These are phyloP conservation scores for Bubalus kerabau DNA, from an alignment of 2,113 vertebrate species.

Conservation along the genomic window DNA sequence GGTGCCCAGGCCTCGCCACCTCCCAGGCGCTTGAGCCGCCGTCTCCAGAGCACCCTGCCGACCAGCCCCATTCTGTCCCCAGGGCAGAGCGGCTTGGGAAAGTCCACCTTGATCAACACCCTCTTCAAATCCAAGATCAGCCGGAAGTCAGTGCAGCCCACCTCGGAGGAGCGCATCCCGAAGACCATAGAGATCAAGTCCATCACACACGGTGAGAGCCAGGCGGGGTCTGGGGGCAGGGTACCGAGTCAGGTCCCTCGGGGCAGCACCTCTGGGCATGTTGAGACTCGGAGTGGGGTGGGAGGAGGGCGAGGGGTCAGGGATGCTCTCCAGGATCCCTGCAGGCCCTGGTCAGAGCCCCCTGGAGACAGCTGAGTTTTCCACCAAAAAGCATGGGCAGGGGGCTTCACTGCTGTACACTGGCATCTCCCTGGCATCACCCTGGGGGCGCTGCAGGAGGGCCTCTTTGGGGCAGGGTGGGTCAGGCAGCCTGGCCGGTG, in stretches of 20 bases:
- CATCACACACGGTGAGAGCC: conserved; percentile 90
- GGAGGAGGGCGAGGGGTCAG: neutral
- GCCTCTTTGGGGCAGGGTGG: neutral
- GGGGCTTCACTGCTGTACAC: fast-evolving
- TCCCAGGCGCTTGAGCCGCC: fast-evolving
- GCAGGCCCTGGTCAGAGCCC: neutral
- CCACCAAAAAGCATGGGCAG: fast-evolving
- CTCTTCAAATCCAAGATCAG: conserved; percentile 99
- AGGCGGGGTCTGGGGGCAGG: fast-evolving
- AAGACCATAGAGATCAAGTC: conserved; percentile 98
- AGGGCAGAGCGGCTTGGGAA: conserved; percentile 98
- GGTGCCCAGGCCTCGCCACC: fast-evolving
- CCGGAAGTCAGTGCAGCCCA: conserved; percentile 90
- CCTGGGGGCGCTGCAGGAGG: neutral
- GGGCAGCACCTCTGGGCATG: fast-evolving
- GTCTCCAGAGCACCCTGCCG: fast-evolving
- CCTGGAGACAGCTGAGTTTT: neutral
- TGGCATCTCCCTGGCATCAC: fast-evolving
- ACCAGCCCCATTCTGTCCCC: neutral
- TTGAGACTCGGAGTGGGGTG: neutral
- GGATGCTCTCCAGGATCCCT: neutral
- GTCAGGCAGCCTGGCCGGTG: neutral
- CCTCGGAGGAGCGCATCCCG: conserved; percentile 92
- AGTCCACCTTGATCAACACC: conserved; percentile 98
- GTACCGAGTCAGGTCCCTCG: fast-evolving